Base-by-base conservation (phyloP, 2,797 vertebrate species). In the Acrocephalus scirpaceus region DNA sequence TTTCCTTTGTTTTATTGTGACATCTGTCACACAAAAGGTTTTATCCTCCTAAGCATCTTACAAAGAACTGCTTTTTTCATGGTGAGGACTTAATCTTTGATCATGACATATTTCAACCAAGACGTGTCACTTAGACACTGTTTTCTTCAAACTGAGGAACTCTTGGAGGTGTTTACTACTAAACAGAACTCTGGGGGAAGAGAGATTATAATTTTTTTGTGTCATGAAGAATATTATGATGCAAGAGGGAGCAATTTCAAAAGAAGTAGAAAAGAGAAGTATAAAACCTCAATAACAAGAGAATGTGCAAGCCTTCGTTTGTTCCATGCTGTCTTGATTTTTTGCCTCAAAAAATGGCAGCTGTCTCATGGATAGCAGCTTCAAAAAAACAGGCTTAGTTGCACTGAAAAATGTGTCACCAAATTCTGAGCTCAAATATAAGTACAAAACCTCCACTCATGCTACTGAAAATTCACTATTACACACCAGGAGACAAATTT, bases 1-100 rank as follows among this genome's bases (percentile, higher is more conserved):
- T 96, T 83, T 70, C 87, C 67, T 96, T 94, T 93, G 76, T 89
- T 95, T 94, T 96, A 93, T 93, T 96, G 77, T 93, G 91, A 88
- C 90, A 96, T 86, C 66, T 94, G 85, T 91, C 88, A 77, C 34
- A n/a, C 78, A 96, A 91, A 88, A 91, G 92, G 73, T 93, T 95
- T 95, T 91, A 91, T 96, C 61, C 54, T 96, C 85, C 79, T 90
- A 92, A 95, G 60, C 73, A 90, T 84, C 88, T 95, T 89, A 74
- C 64, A 90, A 90, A 89, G 78, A 93, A 57, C 58, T 90, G 67
- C 21, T 57, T 91, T 93, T 86, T 94, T 92, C 78, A 20, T 40
- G 65, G 70, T 73, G 70, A 91, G 78, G 83, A 64, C 50, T 88
- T 93, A 95, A 91, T 89, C 84, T 92, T 95, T 93, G 92, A 90